A percentile compares a stretch with the other conserved stretches of the same genome.
Evolutionary conservation across 2,888 invertebrate species (phyloP).

Genomic region (Drosophila neotestacea): DNA sequence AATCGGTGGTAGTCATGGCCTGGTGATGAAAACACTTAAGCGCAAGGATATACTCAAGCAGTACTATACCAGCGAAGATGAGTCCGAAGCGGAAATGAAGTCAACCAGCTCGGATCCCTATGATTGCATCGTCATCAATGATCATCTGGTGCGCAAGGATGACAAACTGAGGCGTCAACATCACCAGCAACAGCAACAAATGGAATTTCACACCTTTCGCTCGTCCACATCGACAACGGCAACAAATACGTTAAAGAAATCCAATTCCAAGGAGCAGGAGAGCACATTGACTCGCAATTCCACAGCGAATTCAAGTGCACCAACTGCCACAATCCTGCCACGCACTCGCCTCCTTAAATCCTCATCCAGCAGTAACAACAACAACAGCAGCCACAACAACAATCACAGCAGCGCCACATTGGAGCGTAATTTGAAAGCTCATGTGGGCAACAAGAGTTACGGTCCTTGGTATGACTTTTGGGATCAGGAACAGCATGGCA

Average conservation of each 20-base stretch:
- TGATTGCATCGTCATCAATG: constrained; percentile 94
- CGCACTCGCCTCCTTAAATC: constrained; percentile 83
- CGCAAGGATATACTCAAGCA: constrained; percentile 90
- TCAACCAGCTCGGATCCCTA: constrained; percentile 91
- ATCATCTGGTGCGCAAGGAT: constrained; percentile 87
- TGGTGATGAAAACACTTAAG: constrained; percentile 90
- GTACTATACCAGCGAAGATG: constrained; percentile 88
- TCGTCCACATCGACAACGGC: constrained; percentile 85
- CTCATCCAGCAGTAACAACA: constrained; percentile 50
- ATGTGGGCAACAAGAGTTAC: constrained; percentile 87
- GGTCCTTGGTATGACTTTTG: constrained; percentile 96
- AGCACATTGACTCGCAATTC: constrained; percentile 86
- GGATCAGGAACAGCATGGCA: constrained; percentile 86
- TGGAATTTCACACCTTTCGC: constrained; percentile 85
- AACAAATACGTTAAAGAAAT: constrained; percentile 83
- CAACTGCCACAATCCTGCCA: constrained; percentile 83
- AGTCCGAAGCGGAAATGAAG: constrained; percentile 86
- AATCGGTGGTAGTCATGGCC: constrained; percentile 88
- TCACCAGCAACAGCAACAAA: constrained; percentile 81
- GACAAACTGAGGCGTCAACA: constrained; percentile 83
- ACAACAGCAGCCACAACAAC: constrained; percentile 34
- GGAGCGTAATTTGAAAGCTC: constrained; percentile 68
- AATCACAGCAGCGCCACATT: constrained; percentile 74
- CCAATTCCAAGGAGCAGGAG: constrained; percentile 72
- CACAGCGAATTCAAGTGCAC: constrained; percentile 84